These are phyloP conservation scores for Drosophila ironensis DNA, from an alignment of 1,140 invertebrate species.

Conservation along the genomic window DNA sequence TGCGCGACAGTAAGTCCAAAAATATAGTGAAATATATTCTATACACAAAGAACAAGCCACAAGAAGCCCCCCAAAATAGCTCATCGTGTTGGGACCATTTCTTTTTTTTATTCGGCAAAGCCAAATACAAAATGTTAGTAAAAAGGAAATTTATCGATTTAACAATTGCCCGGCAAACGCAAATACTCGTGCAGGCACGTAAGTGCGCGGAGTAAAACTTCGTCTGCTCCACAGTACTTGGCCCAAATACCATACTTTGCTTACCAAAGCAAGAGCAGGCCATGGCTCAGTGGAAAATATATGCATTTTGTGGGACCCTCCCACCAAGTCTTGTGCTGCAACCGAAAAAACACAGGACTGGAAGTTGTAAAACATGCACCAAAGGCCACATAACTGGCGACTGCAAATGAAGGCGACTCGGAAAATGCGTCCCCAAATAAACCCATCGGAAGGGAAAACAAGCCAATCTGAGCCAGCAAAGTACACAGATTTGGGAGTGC, in stretches of 20 bases:
- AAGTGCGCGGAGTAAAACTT: background rate
- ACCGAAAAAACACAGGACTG: conserved; percentile 15
- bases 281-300: conserved; percentile 34
- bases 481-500: conserved; percentile 25
- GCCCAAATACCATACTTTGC: conserved; percentile 32
- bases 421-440: conserved; percentile 31
- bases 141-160: conserved; percentile 59
- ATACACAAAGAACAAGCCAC: conserved; percentile 1
- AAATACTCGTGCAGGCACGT: conserved; percentile 50
- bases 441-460: conserved; percentile 4
- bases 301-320: conserved; percentile 1
- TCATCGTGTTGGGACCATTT: conserved; percentile 1
- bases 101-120: too few species aligned
- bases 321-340: conserved; percentile 17
- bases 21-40: conserved; percentile 18
- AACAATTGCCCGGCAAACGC: conserved; percentile 56
- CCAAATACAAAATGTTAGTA: conserved; percentile 5
- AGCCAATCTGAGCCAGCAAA: too few species aligned
- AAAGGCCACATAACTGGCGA: conserved; percentile 13
- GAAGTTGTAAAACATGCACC: conserved; percentile 35
- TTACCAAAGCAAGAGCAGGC: conserved; percentile 13
- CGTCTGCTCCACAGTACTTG: conserved; percentile 22
- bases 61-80: conserved; percentile 4
- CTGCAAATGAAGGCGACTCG: conserved; percentile 36
- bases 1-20: conserved; percentile 6